A percentile compares a stretch with the other conserved stretches of the same genome.
Conservation (phyloP, 35 echinoderm and acorn worm genomes). For the Lytechinus variegatus region DNA sequence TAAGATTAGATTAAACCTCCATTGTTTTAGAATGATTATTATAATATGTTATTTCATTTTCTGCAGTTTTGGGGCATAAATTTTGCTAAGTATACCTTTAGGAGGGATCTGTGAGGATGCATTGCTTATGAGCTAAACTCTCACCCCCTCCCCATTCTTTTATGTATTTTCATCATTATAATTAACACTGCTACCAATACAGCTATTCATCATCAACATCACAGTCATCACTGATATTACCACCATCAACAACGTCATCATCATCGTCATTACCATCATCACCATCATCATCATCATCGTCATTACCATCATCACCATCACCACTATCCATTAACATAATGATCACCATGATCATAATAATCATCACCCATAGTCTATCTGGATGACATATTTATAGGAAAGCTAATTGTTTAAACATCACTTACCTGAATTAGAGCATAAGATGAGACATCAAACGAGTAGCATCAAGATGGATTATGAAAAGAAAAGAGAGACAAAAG, state of each 20-base stretch:
- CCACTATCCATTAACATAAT: background rate
- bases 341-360: background rate
- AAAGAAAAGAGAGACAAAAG: background rate
- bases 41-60: no score
- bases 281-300: background rate
- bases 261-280: background rate
- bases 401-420: background rate
- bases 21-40: no score
- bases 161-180: background rate
- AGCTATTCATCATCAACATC: no score
- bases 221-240: no score
- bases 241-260: background rate
- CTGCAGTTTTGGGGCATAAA: no score
- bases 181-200: no score
- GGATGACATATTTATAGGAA: no score
- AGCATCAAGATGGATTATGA: background rate
- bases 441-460: background rate
- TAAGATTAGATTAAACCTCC: background rate
- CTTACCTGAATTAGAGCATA: background rate
- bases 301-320: background rate
- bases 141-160: background rate
- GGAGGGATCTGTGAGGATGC: background rate
- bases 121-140: background rate
- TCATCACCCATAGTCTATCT: no score
- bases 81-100: no score